Conservation (phyloP, 2,797 vertebrate species). For the Gallirallus australis region DNA sequence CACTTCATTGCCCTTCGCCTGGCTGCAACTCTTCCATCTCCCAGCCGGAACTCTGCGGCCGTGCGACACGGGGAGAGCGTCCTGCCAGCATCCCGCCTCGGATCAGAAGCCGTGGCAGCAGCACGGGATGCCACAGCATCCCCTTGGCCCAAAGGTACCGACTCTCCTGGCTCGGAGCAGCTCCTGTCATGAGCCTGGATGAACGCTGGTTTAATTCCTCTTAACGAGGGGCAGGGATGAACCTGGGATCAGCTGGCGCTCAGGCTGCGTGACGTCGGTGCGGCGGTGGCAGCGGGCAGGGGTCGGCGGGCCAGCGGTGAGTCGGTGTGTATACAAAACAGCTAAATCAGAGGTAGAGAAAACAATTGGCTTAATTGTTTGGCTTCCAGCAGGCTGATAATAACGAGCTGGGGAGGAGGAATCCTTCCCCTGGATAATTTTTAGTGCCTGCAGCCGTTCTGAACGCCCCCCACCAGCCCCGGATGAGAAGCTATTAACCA, state of each 20-base stretch:
- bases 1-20: neutral
- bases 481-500: neutral
- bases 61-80: accelerated
- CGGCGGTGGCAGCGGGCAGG: neutral
- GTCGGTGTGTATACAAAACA: constrained; percentile 18
- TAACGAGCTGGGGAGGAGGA: neutral
- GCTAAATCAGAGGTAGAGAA: neutral
- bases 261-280: neutral
- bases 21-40: neutral
- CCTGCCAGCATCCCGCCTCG: accelerated
- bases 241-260: neutral
- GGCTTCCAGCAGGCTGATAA: neutral
- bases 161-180: neutral
- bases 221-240: neutral
- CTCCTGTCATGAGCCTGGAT: neutral
- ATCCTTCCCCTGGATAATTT: neutral
- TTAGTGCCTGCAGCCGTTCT: neutral
- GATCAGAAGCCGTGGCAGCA: neutral
- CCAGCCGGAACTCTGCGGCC: neutral
- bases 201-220: neutral
- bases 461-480: neutral
- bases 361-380: constrained; percentile 51
- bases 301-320: constrained; percentile 10
- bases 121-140: neutral
- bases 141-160: neutral